Evolutionary conservation across 2,113 vertebrate genomes (phyloP).

Genomic region (Bubo blakistoni): DNA sequence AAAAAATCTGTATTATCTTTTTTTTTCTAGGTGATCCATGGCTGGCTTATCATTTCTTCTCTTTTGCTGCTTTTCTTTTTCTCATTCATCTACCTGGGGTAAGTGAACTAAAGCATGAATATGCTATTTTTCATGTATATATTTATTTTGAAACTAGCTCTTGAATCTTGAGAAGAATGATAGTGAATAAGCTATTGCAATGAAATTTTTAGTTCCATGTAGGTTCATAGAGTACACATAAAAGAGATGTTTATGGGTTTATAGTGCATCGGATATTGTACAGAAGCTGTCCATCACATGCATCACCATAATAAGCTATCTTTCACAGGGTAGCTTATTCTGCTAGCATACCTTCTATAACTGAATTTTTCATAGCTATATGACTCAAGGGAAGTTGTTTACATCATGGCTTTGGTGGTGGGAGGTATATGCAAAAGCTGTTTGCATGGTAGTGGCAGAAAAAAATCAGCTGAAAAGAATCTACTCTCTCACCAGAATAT

Average conservation of each 20-base stretch:
- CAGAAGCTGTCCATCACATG: neutral
- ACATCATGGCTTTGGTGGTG: neutral
- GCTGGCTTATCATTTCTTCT: constrained; percentile 96
- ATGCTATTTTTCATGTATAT: neutral
- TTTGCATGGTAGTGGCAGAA: neutral
- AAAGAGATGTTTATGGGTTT: neutral
- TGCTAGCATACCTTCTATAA: neutral
- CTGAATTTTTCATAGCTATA: neutral
- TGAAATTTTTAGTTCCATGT: neutral
- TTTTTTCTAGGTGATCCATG: constrained; percentile 89
- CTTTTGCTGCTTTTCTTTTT: constrained; percentile 97
- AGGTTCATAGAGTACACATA: neutral
- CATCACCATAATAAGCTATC: neutral
- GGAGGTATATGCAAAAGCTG: neutral
- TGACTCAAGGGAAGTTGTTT: neutral
- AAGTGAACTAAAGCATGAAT: constrained; percentile 65
- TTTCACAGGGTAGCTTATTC: neutral
- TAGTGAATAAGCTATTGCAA: neutral
- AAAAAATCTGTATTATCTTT: neutral
- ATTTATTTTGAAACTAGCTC: neutral
- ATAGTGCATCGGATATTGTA: neutral
- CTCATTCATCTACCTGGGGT: constrained; percentile 98
- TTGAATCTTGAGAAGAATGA: neutral
- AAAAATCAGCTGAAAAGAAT: neutral
- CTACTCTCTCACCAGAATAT: neutral